Evolutionary conservation across 92 coral and sea anemone species (phyloP).

Genomic region (Scolanthus callimorphus): DNA sequence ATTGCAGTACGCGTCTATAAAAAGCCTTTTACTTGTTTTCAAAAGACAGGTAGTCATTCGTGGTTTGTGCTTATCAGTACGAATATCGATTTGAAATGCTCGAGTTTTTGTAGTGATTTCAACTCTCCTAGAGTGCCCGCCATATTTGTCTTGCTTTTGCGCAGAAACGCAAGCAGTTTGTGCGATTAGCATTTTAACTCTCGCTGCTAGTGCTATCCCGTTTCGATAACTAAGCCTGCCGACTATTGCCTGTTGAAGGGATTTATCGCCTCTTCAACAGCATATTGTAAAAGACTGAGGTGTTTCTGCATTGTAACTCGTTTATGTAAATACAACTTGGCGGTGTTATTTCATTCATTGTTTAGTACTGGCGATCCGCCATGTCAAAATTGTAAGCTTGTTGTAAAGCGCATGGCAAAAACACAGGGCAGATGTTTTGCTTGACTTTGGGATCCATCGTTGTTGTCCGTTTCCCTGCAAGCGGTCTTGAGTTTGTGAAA

Average conservation of each 20-base stretch:
- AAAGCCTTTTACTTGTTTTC: no score
- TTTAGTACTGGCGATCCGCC: slow-evolving; percentile 60
- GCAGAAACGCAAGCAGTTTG: neutral
- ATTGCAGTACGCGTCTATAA: no score
- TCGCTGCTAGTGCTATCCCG: neutral
- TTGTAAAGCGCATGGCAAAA: slow-evolving; percentile 29
- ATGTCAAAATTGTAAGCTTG: slow-evolving; percentile 22
- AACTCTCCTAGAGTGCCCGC: neutral
- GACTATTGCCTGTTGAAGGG: neutral
- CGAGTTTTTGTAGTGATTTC: neutral
- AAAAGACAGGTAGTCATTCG: no score
- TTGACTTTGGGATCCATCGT: neutral
- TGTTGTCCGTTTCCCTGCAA: no score
- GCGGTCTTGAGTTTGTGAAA: no score
- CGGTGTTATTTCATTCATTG: slow-evolving; percentile 8
- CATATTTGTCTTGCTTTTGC: neutral
- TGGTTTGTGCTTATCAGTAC: neutral
- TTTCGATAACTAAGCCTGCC: neutral
- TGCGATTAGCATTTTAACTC: neutral
- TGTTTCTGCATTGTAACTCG: slow-evolving; percentile 27
- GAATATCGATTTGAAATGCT: neutral
- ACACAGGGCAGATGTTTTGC: slow-evolving; percentile 33
- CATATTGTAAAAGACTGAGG: neutral
- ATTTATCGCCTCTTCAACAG: neutral
- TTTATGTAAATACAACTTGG: slow-evolving; percentile 20